Evolutionary conservation across 2,113 vertebrate species (phyloP).

Genomic region (Phyllopteryx taeniolatus): DNA sequence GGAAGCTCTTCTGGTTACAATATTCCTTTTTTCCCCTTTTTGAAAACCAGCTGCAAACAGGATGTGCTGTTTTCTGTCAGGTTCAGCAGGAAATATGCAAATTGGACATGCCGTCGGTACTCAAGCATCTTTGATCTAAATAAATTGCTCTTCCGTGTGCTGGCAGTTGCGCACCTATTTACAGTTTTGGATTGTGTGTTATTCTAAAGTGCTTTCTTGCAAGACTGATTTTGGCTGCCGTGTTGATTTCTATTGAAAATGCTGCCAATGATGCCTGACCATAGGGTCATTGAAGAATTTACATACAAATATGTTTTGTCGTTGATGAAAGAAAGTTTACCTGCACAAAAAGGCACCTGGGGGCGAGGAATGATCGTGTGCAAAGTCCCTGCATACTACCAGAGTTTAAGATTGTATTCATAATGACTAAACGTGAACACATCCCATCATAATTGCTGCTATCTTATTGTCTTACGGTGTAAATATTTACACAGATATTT

Average conservation of each 20-base stretch:
- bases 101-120: not conserved
- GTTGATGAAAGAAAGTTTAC: not conserved
- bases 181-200: not conserved
- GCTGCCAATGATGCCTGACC: not conserved
- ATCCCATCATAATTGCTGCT: no score
- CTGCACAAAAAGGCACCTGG: not conserved
- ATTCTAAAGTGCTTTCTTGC: not conserved
- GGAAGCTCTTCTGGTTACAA: not conserved
- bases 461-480: no score
- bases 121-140: not conserved
- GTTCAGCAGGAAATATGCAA: conserved; percentile 1
- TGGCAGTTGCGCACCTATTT: not conserved
- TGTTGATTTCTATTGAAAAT: not conserved
- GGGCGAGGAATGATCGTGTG: not conserved
- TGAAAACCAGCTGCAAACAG: not conserved
- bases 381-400: not conserved
- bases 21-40: no score
- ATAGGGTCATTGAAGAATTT: not conserved
- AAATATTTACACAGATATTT: not conserved
- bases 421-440: not conserved
- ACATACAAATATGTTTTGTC: not conserved
- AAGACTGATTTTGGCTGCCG: not conserved
- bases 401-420: not conserved
- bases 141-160: not conserved
- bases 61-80: not conserved